Evolutionary conservation across 2,888 invertebrate species (phyloP).

Genomic region (Aleiodes leptofemur): DNA sequence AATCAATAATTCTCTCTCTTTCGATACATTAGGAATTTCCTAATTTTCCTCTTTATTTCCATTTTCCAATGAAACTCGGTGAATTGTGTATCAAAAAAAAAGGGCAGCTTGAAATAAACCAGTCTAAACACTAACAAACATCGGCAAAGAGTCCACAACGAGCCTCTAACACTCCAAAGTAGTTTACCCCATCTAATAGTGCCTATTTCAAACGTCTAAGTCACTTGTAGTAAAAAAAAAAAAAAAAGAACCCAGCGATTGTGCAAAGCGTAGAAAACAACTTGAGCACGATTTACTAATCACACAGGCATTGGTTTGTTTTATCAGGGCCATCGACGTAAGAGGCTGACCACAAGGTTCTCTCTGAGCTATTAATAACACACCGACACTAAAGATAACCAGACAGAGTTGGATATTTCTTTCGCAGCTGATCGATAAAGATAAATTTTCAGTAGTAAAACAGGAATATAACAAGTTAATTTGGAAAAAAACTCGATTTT

Average conservation of each 20-base stretch:
- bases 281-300: neutral
- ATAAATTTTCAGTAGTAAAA: conserved; percentile 14
- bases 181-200: neutral
- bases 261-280: too few relatives aligned
- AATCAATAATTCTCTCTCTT: neutral
- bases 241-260: too few relatives aligned
- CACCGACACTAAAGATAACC: conserved; percentile 29
- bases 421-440: conserved; percentile 28
- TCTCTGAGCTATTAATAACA: conserved; percentile 29
- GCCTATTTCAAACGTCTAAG: neutral
- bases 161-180: conserved; percentile 30
- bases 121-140: conserved; percentile 54
- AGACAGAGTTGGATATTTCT: conserved; percentile 11
- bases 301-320: conserved; percentile 32
- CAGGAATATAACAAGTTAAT: neutral
- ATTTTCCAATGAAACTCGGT: too few relatives aligned
- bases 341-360: conserved; percentile 25
- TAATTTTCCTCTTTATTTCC: too few relatives aligned
- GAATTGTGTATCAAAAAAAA: too few relatives aligned
- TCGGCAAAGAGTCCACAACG: conserved; percentile 17
- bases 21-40: neutral
- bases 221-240: neutral
- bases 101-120: too few relatives aligned
- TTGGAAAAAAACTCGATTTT: too few relatives aligned
- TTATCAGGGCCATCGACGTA: conserved; percentile 36